These are phyloP conservation scores for Turdus rufiventris DNA, from an alignment of 2,113 vertebrate species.

Conservation along the genomic window DNA sequence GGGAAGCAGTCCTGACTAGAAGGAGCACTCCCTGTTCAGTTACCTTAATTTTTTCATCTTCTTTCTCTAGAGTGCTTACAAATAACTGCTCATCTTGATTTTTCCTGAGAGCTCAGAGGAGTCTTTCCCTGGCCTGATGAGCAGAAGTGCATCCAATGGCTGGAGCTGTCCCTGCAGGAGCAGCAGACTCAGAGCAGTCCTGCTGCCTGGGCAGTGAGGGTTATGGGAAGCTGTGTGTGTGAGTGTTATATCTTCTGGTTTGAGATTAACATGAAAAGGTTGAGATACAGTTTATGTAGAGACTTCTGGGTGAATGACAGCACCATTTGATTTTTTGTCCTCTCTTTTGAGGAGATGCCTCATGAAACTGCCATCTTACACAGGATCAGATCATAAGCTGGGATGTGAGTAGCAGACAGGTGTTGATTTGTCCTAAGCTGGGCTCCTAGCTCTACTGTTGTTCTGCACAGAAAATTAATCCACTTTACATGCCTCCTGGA, in stretches of 20 bases:
- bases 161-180: background rate
- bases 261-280: background rate
- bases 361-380: background rate
- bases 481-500: background rate
- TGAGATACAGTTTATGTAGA: background rate
- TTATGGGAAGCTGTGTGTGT: background rate
- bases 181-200: background rate
- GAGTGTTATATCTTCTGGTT: background rate
- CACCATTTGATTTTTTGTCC: background rate
- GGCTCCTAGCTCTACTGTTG: background rate
- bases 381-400: background rate
- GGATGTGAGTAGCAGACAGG: background rate
- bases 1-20: background rate
- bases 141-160: background rate
- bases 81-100: background rate
- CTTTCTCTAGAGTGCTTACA: background rate
- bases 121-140: background rate
- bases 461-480: background rate
- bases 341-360: background rate
- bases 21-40: background rate
- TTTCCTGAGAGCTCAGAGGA: background rate
- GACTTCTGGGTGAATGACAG: background rate
- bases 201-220: background rate
- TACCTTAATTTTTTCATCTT: background rate
- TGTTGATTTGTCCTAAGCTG: background rate